phyloP scores from a whole-genome alignment of 1,140 invertebrate species.

The Bombus balteatus region DNA sequence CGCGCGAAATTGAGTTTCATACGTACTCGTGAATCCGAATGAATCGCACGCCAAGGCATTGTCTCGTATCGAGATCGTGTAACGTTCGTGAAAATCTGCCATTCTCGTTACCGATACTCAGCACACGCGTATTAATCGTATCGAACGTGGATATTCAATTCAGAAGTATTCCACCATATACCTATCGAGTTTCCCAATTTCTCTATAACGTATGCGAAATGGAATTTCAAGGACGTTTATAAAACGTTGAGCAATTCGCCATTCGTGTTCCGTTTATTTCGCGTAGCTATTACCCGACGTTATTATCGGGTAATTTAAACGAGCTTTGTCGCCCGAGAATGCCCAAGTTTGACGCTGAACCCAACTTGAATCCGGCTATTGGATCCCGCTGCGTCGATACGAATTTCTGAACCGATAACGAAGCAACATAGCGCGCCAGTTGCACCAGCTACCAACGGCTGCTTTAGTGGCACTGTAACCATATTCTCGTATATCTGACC shows the following conservation, averaged over 20 bases:
- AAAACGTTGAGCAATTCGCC: not conserved
- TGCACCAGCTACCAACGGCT: not conserved
- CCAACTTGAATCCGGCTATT: not conserved
- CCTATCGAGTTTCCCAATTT: too few relatives aligned
- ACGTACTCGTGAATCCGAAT: slow-evolving; percentile 7
- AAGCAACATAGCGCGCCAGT: not conserved
- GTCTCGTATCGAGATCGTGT: not conserved
- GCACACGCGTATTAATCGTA: too few relatives aligned
- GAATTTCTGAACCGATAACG: not conserved
- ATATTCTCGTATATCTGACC: not conserved
- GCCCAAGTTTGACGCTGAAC: not conserved
- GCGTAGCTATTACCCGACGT: not conserved
- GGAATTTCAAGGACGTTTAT: not conserved
- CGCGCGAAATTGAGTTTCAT: slow-evolving; percentile 15
- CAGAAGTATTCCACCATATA: too few relatives aligned
- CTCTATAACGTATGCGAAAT: not conserved
- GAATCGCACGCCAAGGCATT: not conserved
- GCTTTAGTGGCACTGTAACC: not conserved
- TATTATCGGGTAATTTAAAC: not conserved
- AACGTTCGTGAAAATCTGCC: too few relatives aligned
- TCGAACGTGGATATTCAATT: too few relatives aligned
- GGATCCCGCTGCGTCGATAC: not conserved
- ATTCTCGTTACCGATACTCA: too few relatives aligned
- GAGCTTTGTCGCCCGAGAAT: slow-evolving; percentile 20
- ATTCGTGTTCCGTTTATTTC: not conserved